Evolutionary conservation across 2,888 invertebrate genomes (phyloP).

Genomic region (Frankliniella fusca): DNA sequence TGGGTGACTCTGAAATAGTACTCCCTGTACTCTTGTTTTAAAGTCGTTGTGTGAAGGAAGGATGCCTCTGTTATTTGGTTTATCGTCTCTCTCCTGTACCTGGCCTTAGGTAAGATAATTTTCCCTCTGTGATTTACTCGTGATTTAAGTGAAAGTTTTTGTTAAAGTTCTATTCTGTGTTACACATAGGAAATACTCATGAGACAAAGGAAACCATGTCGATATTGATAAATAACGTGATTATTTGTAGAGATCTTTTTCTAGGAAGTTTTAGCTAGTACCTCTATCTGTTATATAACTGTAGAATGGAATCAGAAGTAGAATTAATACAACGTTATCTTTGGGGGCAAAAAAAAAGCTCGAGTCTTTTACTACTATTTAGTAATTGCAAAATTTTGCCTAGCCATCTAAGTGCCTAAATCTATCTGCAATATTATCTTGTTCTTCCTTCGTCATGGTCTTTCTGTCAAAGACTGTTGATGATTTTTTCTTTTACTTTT

Average conservation of each 20-base stretch:
- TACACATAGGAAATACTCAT: not conserved
- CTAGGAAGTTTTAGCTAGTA: not conserved
- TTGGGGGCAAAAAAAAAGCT: no score
- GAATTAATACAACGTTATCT: not conserved
- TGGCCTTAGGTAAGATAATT: not conserved
- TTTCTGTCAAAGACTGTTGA: not conserved
- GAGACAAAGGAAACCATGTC: not conserved
- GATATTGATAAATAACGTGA: not conserved
- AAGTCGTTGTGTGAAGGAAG: no score
- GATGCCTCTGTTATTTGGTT: no score
- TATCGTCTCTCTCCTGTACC: not conserved
- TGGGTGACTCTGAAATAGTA: no score
- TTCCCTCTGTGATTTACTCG: constrained; percentile 6
- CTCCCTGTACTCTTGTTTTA: no score
- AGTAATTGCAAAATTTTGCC: no score
- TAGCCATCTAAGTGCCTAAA: no score
- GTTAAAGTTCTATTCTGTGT: not conserved
- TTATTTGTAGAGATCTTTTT: not conserved
- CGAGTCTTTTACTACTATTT: no score
- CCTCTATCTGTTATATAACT: not conserved
- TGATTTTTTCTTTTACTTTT: no score
- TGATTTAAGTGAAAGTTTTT: not conserved
- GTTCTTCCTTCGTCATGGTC: not conserved
- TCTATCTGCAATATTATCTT: no score
- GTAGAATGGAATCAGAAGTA: not conserved